Conservation (phyloP, 2,113 vertebrate genomes). For the Stegastes partitus region DNA sequence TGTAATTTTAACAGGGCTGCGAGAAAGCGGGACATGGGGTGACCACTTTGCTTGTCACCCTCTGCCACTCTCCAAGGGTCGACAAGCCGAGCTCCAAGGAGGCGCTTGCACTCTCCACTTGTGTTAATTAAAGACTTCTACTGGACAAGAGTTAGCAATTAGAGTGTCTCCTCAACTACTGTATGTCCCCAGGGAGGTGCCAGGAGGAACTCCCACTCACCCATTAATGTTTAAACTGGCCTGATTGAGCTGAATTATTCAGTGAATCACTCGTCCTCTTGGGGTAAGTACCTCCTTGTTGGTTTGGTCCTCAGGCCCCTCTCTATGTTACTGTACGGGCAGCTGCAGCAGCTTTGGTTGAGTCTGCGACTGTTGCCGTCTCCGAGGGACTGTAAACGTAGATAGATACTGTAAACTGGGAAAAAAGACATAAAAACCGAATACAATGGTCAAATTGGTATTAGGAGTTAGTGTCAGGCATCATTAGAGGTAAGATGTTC, state of each 20-base stretch:
- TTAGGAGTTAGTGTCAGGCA: no score
- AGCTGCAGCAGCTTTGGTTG: constrained; percentile 16
- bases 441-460: no score
- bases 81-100: constrained; percentile 34
- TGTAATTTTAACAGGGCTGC: constrained; percentile 47
- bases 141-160: constrained; percentile 81
- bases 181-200: constrained; percentile 68
- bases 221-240: constrained; percentile 80
- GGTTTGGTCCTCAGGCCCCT: constrained; percentile 35
- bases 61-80: constrained; percentile 54
- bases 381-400: background rate
- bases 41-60: constrained; percentile 51
- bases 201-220: constrained; percentile 72
- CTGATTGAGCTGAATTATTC: constrained; percentile 79
- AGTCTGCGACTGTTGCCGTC: background rate
- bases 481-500: background rate
- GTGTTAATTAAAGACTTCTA: constrained; percentile 78
- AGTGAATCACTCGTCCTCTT: constrained; percentile 60
- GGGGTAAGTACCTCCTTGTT: constrained; percentile 53
- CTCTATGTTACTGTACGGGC: constrained; percentile 11
- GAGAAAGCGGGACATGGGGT: constrained; percentile 24
- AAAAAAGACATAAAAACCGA: background rate
- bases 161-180: constrained; percentile 68
- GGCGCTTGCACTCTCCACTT: constrained; percentile 38
- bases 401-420: background rate